A percentile compares a stretch with the other conserved stretches of the same genome.
These are phyloP conservation scores for Ceyx cyanopectus DNA, from an alignment of 2,113 vertebrate genomes.

Conservation along the genomic window DNA sequence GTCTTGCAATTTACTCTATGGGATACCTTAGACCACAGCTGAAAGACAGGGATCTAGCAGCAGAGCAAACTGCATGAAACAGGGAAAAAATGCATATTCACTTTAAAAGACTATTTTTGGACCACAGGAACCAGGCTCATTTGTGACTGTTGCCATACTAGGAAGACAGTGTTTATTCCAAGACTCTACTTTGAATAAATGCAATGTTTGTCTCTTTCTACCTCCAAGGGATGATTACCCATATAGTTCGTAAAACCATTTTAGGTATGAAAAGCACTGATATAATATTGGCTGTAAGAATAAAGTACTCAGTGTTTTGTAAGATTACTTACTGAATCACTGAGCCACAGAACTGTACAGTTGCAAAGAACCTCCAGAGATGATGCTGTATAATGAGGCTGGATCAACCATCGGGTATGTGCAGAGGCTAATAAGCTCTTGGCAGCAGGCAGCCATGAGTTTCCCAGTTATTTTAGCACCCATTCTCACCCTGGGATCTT, in stretches of 20 bases:
- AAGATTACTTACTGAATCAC: background rate
- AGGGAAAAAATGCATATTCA: background rate
- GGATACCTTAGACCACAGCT: background rate
- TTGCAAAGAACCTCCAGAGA: background rate
- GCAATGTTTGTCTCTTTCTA: background rate
- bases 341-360: background rate
- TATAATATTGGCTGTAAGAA: background rate
- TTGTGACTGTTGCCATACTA: background rate
- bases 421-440: background rate
- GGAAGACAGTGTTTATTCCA: constrained; percentile 12
- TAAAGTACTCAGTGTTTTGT: background rate
- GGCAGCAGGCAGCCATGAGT: background rate
- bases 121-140: background rate
- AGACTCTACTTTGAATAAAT: background rate
- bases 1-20: background rate
- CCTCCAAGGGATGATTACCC: background rate
- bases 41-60: background rate
- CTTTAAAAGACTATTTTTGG: background rate
- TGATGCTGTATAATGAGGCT: background rate
- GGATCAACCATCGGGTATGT: background rate
- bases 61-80: background rate
- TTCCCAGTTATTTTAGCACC: background rate
- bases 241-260: background rate
- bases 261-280: background rate
- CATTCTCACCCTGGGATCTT: background rate